Percentiles rank a stretch among this genome's conserved stretches.
Conservation (phyloP, 2,888 invertebrate genomes). For the Stegophylla sp. region DNA sequence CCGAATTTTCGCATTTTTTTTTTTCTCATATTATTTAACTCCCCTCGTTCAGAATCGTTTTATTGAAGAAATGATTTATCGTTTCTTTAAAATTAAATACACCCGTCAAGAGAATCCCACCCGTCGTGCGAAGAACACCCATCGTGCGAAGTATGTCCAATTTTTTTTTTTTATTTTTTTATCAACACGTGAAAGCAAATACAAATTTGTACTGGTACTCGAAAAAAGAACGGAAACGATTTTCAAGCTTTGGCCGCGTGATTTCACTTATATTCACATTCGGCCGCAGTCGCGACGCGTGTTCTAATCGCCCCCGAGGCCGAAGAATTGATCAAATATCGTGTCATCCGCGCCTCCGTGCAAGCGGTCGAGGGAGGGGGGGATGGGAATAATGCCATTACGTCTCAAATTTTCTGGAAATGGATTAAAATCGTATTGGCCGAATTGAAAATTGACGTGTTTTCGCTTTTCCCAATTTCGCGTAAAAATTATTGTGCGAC, state of each 20-base stretch:
- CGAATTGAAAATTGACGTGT: background rate
- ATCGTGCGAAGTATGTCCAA: too few relatives aligned
- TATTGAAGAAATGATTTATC: too few relatives aligned
- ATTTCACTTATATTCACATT: conserved; percentile 41
- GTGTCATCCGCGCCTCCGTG: background rate
- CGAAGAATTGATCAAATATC: background rate
- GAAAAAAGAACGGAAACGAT: conserved; percentile 22
- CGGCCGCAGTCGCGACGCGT: background rate
- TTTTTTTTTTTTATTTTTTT: conserved; percentile 31
- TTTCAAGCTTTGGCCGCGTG: conserved; percentile 16
- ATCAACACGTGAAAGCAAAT: conserved; percentile 34
- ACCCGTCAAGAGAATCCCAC: too few relatives aligned
- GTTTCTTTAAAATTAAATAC: too few relatives aligned
- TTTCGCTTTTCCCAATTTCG: background rate
- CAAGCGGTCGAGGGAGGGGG: background rate
- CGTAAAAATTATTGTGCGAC: background rate
- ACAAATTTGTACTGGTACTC: background rate
- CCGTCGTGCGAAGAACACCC: too few relatives aligned
- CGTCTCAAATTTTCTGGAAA: background rate
- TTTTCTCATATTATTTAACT: too few relatives aligned
- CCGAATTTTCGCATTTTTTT: too few relatives aligned
- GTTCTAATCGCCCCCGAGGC: background rate
- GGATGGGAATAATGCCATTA: background rate
- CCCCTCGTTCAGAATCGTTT: too few relatives aligned
- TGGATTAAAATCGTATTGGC: background rate